These are phyloP conservation scores for Ctenicera cuprea DNA, from an alignment of 2,888 invertebrate genomes.

Conservation along the genomic window DNA sequence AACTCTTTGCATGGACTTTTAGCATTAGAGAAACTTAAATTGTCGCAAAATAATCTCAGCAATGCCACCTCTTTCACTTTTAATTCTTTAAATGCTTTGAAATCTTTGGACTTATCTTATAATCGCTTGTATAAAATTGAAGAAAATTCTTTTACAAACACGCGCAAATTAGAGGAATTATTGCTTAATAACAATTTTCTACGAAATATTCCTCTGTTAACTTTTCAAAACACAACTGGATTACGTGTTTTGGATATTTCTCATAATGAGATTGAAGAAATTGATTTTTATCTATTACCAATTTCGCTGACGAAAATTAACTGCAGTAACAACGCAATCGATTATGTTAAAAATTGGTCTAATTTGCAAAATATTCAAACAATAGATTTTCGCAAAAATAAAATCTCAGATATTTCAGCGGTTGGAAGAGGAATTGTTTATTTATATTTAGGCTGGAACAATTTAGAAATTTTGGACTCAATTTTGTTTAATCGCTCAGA, in stretches of 20 bases:
- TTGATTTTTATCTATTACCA: constrained; percentile 8
- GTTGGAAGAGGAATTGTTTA: constrained; percentile 3
- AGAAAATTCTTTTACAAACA: not conserved
- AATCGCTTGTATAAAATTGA: constrained; percentile 9
- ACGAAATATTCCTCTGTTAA: not conserved
- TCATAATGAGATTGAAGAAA: constrained; percentile 1
- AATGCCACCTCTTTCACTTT: not conserved
- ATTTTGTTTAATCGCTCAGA: not conserved
- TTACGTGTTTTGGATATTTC: not conserved
- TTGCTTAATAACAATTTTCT: not conserved
- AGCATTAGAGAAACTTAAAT: not conserved
- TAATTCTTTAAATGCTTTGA: not conserved
- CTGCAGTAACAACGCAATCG: not conserved
- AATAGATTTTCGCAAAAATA: constrained; percentile 17
- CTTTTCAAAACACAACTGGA: not conserved
- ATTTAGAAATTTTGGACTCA: not conserved
- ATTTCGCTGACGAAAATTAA: not conserved
- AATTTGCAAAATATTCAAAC: not conserved
- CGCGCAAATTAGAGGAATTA: not conserved
- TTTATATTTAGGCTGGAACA: constrained; percentile 3
- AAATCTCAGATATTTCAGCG: constrained; percentile 1
- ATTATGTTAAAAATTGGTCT: constrained; percentile 7
- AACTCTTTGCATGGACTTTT: constrained; percentile 18
- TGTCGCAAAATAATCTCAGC: not conserved
- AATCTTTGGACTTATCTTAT: constrained; percentile 22